phyloP scores from a whole-genome alignment of 2,113 vertebrate genomes.

The Silurus glanis region DNA sequence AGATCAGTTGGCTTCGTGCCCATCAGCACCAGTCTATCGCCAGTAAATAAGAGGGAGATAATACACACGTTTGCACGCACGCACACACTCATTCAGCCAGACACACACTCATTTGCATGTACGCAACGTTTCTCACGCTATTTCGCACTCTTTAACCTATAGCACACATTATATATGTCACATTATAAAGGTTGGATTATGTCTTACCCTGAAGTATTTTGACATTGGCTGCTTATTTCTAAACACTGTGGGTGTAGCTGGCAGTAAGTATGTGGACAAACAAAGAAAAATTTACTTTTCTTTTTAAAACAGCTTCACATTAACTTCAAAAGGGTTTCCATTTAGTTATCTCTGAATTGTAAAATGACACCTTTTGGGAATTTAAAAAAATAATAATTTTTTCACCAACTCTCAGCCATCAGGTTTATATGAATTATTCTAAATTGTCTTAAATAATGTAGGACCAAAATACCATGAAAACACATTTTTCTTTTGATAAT shows the following conservation, averaged over 20 bases:
- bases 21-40: slow-evolving; percentile 62
- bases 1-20: slow-evolving; percentile 72
- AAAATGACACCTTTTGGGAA: neutral
- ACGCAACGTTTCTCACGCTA: neutral
- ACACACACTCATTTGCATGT: neutral
- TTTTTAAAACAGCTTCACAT: neutral
- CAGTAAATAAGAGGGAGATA: slow-evolving; percentile 62
- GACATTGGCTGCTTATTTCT: neutral
- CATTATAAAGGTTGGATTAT: neutral
- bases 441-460: no score
- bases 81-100: slow-evolving; percentile 23
- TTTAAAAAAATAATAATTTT: neutral
- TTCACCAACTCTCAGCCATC: no score
- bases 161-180: neutral
- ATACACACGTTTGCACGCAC: slow-evolving; percentile 59
- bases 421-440: no score
- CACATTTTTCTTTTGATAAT: no score
- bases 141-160: neutral
- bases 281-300: neutral
- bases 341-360: neutral
- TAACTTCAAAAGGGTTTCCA: neutral
- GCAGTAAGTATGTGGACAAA: neutral
- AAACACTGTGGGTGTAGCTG: slow-evolving; percentile 1
- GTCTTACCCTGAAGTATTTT: neutral
- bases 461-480: no score